A percentile compares a stretch with the other conserved stretches of the same genome.
phyloP scores from a whole-genome alignment of 2,888 invertebrate species.

The Seira sanloemensis region DNA sequence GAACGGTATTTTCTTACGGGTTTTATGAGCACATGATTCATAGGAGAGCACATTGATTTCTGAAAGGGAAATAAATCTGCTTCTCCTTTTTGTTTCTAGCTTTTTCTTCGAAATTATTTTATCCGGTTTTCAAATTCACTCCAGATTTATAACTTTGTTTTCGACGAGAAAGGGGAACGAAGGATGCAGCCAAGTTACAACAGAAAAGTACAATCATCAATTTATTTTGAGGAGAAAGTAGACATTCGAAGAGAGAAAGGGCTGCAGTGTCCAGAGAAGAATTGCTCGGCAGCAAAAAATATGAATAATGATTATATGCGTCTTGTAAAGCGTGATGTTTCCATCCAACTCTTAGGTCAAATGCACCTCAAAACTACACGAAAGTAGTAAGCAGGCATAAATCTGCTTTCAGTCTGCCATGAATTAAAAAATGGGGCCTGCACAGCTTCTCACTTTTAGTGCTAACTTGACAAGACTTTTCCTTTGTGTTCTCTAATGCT shows the following conservation, averaged over 20 bases:
- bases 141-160: too few relatives aligned
- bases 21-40: neutral
- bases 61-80: neutral
- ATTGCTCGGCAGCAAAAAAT: neutral
- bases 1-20: neutral
- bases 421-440: neutral
- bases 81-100: neutral
- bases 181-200: too few relatives aligned
- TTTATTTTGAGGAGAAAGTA: too few relatives aligned
- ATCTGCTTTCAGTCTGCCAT: neutral
- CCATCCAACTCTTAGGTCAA: neutral
- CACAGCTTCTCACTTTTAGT: neutral
- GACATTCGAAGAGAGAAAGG: too few relatives aligned
- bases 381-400: neutral
- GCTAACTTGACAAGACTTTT: neutral
- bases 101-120: neutral
- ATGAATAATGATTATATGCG: slow-evolving; percentile 1
- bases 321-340: too few relatives aligned
- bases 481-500: slow-evolving; percentile 23
- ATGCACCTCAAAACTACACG: neutral
- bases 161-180: too few relatives aligned
- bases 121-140: neutral
- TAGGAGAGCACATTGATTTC: neutral
- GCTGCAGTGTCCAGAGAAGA: slow-evolving; percentile 1
- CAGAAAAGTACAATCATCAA: too few relatives aligned